These are phyloP conservation scores for Malurus elegans DNA, from an alignment of 2,113 vertebrate genomes.

Conservation along the genomic window DNA sequence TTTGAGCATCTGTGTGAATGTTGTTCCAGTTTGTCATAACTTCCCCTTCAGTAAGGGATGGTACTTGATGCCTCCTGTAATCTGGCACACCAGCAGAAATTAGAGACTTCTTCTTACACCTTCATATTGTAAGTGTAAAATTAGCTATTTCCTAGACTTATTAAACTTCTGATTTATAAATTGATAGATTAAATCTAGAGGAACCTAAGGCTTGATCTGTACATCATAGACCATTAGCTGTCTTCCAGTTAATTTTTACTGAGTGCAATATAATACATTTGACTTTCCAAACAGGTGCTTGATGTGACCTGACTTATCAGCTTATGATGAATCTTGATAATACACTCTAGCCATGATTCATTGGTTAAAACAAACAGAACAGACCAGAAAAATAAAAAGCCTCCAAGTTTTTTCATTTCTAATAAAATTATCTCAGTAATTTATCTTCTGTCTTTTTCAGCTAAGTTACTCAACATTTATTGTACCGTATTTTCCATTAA, in stretches of 20 bases:
- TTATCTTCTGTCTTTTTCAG: neutral
- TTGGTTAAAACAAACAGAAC: neutral
- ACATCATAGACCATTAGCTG: neutral
- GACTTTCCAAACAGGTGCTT: neutral
- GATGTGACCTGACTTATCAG: neutral
- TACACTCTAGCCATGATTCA: neutral
- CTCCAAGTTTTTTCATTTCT: neutral
- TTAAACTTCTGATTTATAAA: neutral
- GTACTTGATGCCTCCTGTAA: neutral
- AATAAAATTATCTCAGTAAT: neutral
- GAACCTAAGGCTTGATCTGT: neutral
- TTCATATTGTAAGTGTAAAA: neutral
- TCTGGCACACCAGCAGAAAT: neutral
- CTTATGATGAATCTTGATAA: neutral
- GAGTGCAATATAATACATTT: neutral
- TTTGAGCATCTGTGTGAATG: neutral
- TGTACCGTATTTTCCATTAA: neutral
- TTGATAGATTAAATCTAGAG: neutral
- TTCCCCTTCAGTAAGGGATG: neutral
- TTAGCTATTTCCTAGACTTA: neutral
- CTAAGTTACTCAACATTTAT: neutral
- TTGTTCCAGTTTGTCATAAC: neutral
- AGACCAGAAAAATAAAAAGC: neutral
- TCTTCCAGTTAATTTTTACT: neutral
- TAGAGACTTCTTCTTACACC: neutral